Percentiles rank a stretch among this genome's conserved stretches.
Conservation (phyloP, 2,888 invertebrate species). For the Lypha dubia region DNA sequence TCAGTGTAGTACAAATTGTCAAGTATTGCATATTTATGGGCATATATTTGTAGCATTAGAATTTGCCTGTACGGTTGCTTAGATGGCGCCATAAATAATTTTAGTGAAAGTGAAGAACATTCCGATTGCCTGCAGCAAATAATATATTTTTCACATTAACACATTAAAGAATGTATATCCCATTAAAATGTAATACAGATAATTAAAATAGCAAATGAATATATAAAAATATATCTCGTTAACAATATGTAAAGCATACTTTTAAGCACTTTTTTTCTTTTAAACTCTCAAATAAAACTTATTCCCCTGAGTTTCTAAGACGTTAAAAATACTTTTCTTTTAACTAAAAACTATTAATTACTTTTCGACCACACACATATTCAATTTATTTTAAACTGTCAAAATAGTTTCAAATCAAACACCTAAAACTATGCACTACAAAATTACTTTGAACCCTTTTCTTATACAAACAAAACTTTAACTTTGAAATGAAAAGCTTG, state of each 20-base stretch:
- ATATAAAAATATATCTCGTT: not conserved
- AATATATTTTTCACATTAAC: not conserved
- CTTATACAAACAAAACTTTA: not conserved
- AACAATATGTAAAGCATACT: not conserved
- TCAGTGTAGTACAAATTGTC: too few species aligned
- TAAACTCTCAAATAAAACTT: not conserved
- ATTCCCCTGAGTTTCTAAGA: slow-evolving; percentile 50
- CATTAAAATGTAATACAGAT: not conserved
- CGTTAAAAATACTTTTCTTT: slow-evolving; percentile 59
- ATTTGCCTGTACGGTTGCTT: too few species aligned
- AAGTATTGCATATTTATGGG: too few species aligned
- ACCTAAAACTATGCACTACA: slow-evolving; percentile 57
- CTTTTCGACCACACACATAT: slow-evolving; percentile 75
- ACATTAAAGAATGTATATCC: too few species aligned
- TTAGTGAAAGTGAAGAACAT: too few species aligned
- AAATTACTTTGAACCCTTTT: slow-evolving; percentile 69
- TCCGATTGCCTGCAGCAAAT: not conserved
- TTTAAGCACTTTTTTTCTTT: not conserved
- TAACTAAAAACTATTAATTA: slow-evolving; percentile 74
- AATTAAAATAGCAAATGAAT: not conserved
- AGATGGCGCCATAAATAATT: too few species aligned
- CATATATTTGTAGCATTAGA: too few species aligned
- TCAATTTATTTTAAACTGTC: slow-evolving; percentile 74
- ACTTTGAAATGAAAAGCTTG: not conserved
- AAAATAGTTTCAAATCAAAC: slow-evolving; percentile 72